Evolutionary conservation across 2,888 invertebrate genomes (phyloP).

Genomic region (Alviniconcha strummeri): DNA sequence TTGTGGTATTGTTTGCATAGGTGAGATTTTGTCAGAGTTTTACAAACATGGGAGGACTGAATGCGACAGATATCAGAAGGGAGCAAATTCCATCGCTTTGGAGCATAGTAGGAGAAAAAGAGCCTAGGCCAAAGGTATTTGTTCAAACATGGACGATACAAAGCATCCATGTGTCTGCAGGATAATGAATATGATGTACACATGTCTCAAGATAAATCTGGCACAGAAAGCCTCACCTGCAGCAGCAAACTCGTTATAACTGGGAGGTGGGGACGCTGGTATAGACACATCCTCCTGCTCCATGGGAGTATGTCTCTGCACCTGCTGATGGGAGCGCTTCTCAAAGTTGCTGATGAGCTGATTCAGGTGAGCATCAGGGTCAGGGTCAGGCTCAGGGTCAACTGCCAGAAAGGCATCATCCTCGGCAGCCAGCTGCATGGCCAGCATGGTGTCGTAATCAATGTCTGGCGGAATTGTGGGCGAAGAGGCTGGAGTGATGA

Average conservation of each 20-base stretch:
- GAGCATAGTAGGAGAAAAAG: no score
- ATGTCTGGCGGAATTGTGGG: slow-evolving; percentile 34
- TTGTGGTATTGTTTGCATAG: no score
- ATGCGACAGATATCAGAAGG: no score
- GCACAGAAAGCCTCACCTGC: slow-evolving; percentile 11
- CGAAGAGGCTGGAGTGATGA: neutral
- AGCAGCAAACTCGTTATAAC: slow-evolving; percentile 22
- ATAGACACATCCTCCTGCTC: slow-evolving; percentile 13
- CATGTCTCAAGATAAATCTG: no score
- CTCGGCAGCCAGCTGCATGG: slow-evolving; percentile 40
- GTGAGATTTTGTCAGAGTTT: no score
- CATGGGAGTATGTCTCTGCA: neutral
- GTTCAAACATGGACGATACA: no score
- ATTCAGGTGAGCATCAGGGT: slow-evolving; percentile 23
- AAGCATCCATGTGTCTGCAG: no score
- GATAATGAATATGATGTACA: no score
- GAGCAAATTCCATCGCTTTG: no score
- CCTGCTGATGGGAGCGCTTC: neutral
- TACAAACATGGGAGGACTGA: no score
- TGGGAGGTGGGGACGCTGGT: slow-evolving; percentile 6
- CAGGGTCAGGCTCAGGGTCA: neutral
- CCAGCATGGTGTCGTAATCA: slow-evolving; percentile 43
- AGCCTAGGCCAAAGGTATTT: no score
- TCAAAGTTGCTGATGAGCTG: slow-evolving; percentile 27
- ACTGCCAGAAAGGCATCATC: slow-evolving; percentile 4